Evolutionary conservation across 2,888 invertebrate species (phyloP).

Genomic region (Gandaritis pyraliata): DNA sequence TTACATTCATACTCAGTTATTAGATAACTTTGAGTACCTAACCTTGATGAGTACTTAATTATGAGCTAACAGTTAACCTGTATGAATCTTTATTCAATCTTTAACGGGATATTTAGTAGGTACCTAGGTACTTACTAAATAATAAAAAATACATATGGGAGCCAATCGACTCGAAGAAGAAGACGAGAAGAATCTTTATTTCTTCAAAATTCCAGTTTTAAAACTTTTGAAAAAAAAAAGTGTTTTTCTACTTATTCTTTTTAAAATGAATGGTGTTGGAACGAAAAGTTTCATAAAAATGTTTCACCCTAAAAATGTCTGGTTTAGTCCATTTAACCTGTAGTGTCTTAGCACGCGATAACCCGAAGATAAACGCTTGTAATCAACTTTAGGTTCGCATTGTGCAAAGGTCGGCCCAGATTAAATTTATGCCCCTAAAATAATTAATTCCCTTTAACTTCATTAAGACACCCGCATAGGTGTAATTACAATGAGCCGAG

Average conservation of each 20-base stretch:
- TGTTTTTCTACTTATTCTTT: no score
- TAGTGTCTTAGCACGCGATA: conserved; percentile 49
- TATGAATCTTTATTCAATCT: no score
- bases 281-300: background rate
- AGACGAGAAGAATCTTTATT: no score
- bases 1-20: conserved; percentile 22
- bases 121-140: no score
- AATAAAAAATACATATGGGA: no score
- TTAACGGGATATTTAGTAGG: no score
- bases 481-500: conserved; percentile 83
- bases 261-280: no score
- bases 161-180: no score
- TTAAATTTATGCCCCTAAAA: conserved; percentile 82
- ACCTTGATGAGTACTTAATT: background rate
- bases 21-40: conserved; percentile 23
- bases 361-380: conserved; percentile 58
- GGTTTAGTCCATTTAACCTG: conserved; percentile 37
- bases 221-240: no score
- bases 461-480: conserved; percentile 84
- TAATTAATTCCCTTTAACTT: conserved; percentile 84
- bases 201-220: no score
- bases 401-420: conserved; percentile 74
- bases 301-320: conserved; percentile 6
- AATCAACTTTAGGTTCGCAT: conserved; percentile 64
- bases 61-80: background rate